Base-by-base conservation (phyloP, 2,113 vertebrate genomes). In the Athene cunicularia region DNA sequence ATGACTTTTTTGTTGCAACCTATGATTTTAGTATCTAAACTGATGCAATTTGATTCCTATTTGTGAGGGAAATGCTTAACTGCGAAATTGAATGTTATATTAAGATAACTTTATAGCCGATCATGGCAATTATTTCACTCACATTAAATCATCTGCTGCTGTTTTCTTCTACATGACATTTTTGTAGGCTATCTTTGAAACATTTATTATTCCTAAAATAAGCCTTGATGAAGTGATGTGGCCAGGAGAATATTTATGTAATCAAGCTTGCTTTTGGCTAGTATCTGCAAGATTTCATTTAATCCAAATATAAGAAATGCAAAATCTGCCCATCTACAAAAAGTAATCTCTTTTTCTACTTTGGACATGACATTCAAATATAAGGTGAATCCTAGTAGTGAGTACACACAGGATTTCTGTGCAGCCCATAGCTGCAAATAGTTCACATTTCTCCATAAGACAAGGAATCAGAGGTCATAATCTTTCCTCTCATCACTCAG, bases 91-190 rank as follows among this genome's bases (percentile, higher is more conserved):
- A 91, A 70, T 35, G 64, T 93, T 92, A 81, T 80, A 84, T 86
- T 95, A 88, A 80, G 60, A 89, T 68, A 79, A 47, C 49, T 96
- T 91, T 95, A 79, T 87, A 94, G 80, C 27, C 12, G 79, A 70
- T 91, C 64, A 75, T 56, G 28, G 73, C 68, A 96, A 75, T 85
- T 89, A 91, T 91, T 93, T 95, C 28, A 63, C 50, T 86, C 45
- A 77, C 63, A 94, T 84, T 84, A 91, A 92, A 93, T 94, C 60
- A 94, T 86, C 67, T 92, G 47, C 72, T 94, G 55, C n/a, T 94
- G 41, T 0, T 19, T 58, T 70, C 95, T 90, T 64, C 43, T 39
- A 37, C 14, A 13, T 60, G 47, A 80, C 13, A 50, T 74, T 96
- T 95, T 91, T 77, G 28, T 80, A 58, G 59, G 24, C 59, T 88